A percentile compares a stretch with the other conserved stretches of the same genome.
Conservation (phyloP, 2,888 invertebrate species). For the Unio delphinus region DNA sequence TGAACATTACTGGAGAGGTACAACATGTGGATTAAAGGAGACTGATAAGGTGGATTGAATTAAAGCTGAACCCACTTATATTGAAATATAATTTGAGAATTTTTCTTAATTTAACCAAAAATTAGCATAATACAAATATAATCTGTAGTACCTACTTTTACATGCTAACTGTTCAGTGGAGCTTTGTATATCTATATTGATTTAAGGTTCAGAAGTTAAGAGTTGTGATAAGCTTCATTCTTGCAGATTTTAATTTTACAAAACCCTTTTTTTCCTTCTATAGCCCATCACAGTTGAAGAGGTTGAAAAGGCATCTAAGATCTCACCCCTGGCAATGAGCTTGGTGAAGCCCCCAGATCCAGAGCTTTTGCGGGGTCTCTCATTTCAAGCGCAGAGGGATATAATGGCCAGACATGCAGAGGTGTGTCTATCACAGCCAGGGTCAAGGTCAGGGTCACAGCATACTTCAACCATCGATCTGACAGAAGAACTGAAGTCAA, state of each 20-base stretch:
- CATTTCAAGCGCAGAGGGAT: slow-evolving; percentile 68
- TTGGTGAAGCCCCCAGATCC: slow-evolving; percentile 71
- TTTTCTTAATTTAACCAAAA: too few relatives aligned
- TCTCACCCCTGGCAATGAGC: slow-evolving; percentile 75
- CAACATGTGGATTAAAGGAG: too few relatives aligned
- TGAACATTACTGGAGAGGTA: too few relatives aligned
- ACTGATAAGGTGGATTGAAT: too few relatives aligned
- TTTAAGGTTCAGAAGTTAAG: too few relatives aligned
- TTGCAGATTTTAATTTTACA: background rate
- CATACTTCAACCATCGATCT: slow-evolving; percentile 44
- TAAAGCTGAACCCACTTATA: too few relatives aligned
- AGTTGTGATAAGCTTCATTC: too few relatives aligned
- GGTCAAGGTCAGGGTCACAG: slow-evolving; percentile 51
- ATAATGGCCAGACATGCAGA: slow-evolving; percentile 75
- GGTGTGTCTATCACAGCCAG: slow-evolving; percentile 71
- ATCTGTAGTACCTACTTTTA: too few relatives aligned
- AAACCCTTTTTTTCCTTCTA: slow-evolving; percentile 7
- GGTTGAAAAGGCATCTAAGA: slow-evolving; percentile 76
- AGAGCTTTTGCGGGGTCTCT: slow-evolving; percentile 61
- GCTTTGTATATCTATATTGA: too few relatives aligned
- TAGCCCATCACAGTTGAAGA: slow-evolving; percentile 83
- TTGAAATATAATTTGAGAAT: too few relatives aligned
- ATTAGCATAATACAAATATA: too few relatives aligned
- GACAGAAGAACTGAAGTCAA: slow-evolving; percentile 18
- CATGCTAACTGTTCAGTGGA: too few relatives aligned